Conservation (phyloP, 2,113 vertebrate species). For the Mastomys natalensis region DNA sequence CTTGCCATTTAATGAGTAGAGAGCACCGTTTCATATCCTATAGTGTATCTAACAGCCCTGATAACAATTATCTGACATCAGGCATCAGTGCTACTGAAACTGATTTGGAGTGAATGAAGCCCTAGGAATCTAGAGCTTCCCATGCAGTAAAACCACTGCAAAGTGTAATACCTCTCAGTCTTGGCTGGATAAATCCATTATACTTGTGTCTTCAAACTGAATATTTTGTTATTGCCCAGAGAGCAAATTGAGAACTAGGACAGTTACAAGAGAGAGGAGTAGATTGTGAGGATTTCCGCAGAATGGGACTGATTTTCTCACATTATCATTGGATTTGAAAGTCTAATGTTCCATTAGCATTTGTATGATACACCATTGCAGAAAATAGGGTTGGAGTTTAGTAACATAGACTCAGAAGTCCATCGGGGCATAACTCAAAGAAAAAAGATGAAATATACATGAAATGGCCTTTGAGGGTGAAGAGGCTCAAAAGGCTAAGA, state of each 20-base stretch:
- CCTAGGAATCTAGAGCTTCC: neutral
- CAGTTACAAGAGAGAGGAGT: conserved; percentile 9
- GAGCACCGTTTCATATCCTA: neutral
- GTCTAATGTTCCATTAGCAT: conserved; percentile 68
- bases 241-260: neutral
- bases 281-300: neutral
- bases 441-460: neutral
- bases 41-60: too few relatives aligned
- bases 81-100: neutral
- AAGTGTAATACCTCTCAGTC: fast-evolving
- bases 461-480: neutral
- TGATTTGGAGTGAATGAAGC: neutral
- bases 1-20: neutral
- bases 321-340: conserved; percentile 75
- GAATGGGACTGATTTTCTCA: conserved; percentile 60
- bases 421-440: neutral
- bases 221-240: neutral
- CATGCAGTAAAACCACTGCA: neutral
- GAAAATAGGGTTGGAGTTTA: conserved; percentile 60
- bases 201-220: conserved; percentile 22
- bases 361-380: conserved; percentile 3
- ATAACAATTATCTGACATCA: neutral
- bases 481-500: conserved; percentile 18
- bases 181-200: neutral
- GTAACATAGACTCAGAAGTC: conserved; percentile 60